A percentile compares a stretch with the other conserved stretches of the same genome.
phyloP scores from a whole-genome alignment of 2,113 vertebrate species.

The Girardinichthys multiradiatus region DNA sequence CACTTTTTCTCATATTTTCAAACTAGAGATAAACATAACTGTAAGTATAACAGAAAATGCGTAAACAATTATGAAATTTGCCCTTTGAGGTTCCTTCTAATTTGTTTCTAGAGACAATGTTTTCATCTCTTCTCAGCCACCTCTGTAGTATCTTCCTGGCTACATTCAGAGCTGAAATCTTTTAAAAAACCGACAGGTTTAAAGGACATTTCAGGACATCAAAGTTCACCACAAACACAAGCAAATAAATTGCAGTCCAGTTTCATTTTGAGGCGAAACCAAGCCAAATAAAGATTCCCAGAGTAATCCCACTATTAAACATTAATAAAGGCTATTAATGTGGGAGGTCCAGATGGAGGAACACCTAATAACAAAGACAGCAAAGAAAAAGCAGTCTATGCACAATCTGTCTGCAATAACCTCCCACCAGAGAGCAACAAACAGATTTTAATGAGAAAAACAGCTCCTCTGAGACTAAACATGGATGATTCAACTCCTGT shows the following conservation, averaged over 20 bases:
- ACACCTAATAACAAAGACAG: conserved; percentile 39
- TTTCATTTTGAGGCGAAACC: conserved; percentile 47
- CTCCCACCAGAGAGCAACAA: conserved; percentile 9
- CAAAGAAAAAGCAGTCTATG: conserved; percentile 12
- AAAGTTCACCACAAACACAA: conserved; percentile 18
- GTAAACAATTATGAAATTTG: too few relatives aligned
- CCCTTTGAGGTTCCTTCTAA: too few relatives aligned
- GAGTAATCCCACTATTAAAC: conserved; percentile 60
- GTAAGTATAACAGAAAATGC: too few relatives aligned
- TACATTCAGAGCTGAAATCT: not conserved
- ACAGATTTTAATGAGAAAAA: not conserved
- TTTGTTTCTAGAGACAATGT: too few relatives aligned
- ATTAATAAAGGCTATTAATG: conserved; percentile 61
- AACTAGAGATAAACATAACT: too few relatives aligned
- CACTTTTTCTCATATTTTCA: not conserved
- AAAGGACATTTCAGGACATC: conserved; percentile 43
- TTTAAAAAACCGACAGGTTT: not conserved
- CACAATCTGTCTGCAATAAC: conserved; percentile 21
- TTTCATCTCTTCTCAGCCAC: too few relatives aligned
- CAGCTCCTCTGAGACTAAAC: not conserved
- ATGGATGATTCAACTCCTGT: not conserved
- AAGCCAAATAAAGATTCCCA: conserved; percentile 42
- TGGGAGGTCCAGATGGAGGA: conserved; percentile 40
- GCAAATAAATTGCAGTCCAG: conserved; percentile 40
- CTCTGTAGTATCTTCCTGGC: not conserved